A percentile compares a stretch with the other conserved stretches of the same genome.
Conservation (phyloP, 1,140 invertebrate species). For the Sweltsa coloradensis region DNA sequence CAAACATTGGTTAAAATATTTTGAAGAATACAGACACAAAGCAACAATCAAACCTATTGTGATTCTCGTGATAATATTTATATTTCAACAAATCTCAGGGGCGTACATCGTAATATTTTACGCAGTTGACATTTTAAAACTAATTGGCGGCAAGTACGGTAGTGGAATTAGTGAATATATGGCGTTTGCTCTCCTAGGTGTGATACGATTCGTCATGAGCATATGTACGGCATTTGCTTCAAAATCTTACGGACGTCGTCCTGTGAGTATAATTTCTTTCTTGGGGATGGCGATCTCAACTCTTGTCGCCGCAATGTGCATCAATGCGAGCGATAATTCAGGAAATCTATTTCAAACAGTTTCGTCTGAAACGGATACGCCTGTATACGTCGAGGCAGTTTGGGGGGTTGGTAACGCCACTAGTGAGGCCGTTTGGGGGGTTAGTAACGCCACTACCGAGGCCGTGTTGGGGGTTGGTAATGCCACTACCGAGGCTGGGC, state of each 20-base stretch:
- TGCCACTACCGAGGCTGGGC: too few relatives aligned
- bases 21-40: too few relatives aligned
- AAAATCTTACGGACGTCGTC: conserved; percentile 37
- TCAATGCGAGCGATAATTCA: too few relatives aligned
- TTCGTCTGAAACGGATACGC: too few relatives aligned
- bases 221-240: conserved; percentile 33
- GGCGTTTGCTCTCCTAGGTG: conserved; percentile 35
- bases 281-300: conserved; percentile 42
- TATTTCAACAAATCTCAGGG: conserved; percentile 44
- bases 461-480: too few relatives aligned
- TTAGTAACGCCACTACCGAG: too few relatives aligned
- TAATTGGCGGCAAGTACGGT: conserved; percentile 32
- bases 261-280: conserved; percentile 36
- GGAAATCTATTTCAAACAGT: too few relatives aligned
- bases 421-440: too few relatives aligned
- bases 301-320: conserved; percentile 34
- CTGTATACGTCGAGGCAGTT: too few relatives aligned
- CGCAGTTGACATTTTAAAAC: conserved; percentile 41
- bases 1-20: too few relatives aligned
- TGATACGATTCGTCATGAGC: conserved; percentile 37
- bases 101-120: conserved; percentile 56
- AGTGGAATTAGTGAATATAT: conserved; percentile 30
- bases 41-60: conserved; percentile 30
- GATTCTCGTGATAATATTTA: conserved; percentile 35
- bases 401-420: too few relatives aligned